Conservation (phyloP, 2,888 invertebrate species). For the Tinea trinotella region DNA sequence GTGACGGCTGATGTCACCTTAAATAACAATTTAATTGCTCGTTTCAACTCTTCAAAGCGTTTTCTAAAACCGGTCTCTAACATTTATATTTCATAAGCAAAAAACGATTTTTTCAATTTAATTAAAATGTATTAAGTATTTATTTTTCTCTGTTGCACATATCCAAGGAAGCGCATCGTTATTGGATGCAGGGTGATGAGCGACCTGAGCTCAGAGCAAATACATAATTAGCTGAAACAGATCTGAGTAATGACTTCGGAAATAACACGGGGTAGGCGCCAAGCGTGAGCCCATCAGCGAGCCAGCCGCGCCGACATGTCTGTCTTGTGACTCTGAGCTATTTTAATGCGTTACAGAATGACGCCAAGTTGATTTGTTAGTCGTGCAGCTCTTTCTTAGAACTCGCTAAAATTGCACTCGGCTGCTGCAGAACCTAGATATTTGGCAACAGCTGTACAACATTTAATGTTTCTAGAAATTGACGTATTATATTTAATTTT, state of each 20-base stretch:
- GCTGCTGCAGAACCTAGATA: conserved; percentile 8
- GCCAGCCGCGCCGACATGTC: conserved; percentile 44
- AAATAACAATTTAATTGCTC: neutral
- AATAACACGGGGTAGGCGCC: conserved; percentile 69
- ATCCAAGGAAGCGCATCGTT: neutral
- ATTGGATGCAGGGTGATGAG: neutral
- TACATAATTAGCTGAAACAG: conserved; percentile 66
- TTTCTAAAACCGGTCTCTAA: neutral
- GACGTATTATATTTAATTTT: no score
- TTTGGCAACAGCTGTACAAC: neutral
- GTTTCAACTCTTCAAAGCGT: neutral
- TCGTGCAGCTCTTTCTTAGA: conserved; percentile 32
- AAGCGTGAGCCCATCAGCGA: conserved; percentile 37
- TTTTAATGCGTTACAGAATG: conserved; percentile 31
- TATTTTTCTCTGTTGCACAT: neutral
- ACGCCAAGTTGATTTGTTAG: conserved; percentile 46
- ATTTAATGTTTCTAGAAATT: neutral
- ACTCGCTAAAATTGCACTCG: conserved; percentile 28
- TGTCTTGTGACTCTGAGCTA: conserved; percentile 61
- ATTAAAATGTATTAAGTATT: neutral
- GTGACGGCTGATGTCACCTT: conserved; percentile 3
- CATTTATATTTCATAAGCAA: neutral
- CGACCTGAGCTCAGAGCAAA: conserved; percentile 40
- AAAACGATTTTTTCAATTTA: neutral
- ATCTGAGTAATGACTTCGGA: conserved; percentile 69